Evolutionary conservation across 2,113 vertebrate genomes (phyloP).

Genomic region (Dromiciops gliroides): DNA sequence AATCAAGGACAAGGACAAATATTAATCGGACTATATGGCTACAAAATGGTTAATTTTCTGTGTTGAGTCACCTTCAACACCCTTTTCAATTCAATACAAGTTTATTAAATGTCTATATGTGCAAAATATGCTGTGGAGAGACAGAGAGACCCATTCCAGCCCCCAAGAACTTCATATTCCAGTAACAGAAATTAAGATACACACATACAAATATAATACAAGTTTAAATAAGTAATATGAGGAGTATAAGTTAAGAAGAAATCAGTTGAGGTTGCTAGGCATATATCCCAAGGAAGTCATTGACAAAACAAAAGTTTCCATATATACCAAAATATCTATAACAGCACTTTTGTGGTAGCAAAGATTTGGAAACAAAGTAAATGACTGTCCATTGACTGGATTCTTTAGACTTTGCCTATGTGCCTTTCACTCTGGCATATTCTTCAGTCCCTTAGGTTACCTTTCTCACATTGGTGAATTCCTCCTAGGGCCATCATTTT

Average conservation of each 20-base stretch:
- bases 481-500: not conserved
- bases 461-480: not conserved
- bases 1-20: not conserved
- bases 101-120: not conserved
- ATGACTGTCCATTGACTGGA: not conserved
- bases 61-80: not conserved
- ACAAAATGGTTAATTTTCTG: not conserved
- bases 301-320: not conserved
- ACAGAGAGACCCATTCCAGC: not conserved
- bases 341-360: not conserved
- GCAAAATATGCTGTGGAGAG: not conserved
- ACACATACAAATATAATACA: too few species aligned
- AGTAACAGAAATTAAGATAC: not conserved
- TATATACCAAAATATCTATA: not conserved
- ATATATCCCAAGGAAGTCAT: not conserved
- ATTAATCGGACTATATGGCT: not conserved
- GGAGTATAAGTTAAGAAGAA: not conserved
- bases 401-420: not conserved
- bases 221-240: not conserved
- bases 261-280: not conserved
- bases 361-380: not conserved
- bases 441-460: not conserved
- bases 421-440: not conserved
- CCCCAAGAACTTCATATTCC: not conserved
- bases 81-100: not conserved